Evolutionary conservation across 2,888 invertebrate genomes (phyloP).

Genomic region (Tipula unca): DNA sequence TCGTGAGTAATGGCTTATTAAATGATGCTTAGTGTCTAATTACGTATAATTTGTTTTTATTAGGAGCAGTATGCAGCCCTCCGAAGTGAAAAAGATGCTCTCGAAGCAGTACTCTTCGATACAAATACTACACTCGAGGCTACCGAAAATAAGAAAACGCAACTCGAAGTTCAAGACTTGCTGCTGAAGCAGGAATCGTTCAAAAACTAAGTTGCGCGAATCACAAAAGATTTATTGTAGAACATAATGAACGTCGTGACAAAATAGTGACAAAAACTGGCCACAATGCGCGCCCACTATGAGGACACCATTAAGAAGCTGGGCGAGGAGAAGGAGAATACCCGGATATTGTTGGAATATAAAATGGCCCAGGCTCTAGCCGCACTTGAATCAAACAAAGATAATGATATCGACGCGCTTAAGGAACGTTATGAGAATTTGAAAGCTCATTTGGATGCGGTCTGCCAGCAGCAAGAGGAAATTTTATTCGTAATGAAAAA

Average conservation of each 20-base stretch:
- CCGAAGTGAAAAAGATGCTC: conserved; percentile 79
- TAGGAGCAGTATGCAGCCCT: conserved; percentile 75
- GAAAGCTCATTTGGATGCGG: conserved; percentile 68
- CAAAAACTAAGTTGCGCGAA: conserved; percentile 62
- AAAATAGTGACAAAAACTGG: conserved; percentile 59
- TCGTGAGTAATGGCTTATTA: no score
- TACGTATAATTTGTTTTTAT: not conserved
- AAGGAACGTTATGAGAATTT: conserved; percentile 71
- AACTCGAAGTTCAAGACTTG: conserved; percentile 69
- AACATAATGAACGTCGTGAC: conserved; percentile 58
- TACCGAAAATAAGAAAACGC: conserved; percentile 60
- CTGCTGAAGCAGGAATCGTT: conserved; percentile 67
- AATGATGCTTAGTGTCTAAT: no score
- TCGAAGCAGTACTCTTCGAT: conserved; percentile 77
- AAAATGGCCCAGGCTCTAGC: conserved; percentile 69
- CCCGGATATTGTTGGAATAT: conserved; percentile 65
- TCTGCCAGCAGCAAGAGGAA: conserved; percentile 90
- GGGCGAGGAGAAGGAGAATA: conserved; percentile 71
- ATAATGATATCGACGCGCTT: conserved; percentile 63
- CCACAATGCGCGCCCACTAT: conserved; percentile 61
- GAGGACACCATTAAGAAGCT: conserved; percentile 67
- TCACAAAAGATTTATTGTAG: conserved; percentile 72
- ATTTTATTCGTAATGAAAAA: conserved; percentile 76
- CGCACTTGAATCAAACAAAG: conserved; percentile 66
- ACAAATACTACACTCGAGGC: conserved; percentile 74